Conservation (phyloP, 2,113 vertebrate genomes). For the Arvicanthis niloticus region DNA sequence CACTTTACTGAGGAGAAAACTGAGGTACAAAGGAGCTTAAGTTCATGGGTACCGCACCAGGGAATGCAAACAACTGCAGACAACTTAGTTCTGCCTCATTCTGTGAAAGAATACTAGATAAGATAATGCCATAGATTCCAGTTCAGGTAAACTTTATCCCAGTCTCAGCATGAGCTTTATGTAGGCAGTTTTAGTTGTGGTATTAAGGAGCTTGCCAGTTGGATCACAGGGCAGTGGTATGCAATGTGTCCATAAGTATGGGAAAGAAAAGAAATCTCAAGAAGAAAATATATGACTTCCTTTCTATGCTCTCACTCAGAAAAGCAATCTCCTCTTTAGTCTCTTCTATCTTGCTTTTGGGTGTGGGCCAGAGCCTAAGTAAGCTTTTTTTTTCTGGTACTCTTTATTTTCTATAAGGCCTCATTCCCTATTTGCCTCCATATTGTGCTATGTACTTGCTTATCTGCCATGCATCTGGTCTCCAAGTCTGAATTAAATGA, state of each 20-base stretch:
- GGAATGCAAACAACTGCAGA: fast-evolving
- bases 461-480: neutral
- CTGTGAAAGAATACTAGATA: fast-evolving
- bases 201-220: neutral
- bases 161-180: neutral
- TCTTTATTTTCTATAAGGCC: neutral
- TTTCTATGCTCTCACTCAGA: neutral
- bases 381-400: neutral
- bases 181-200: neutral
- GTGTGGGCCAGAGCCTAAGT: no score
- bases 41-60: neutral
- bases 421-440: neutral
- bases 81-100: neutral
- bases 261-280: neutral
- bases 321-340: neutral
- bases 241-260: fast-evolving
- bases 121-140: fast-evolving
- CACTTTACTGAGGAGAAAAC: neutral
- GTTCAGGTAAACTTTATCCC: neutral
- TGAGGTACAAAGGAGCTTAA: neutral
- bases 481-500: neutral
- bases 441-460: no score
- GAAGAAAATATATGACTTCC: neutral
- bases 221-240: no score
- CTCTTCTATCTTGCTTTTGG: neutral